These are phyloP conservation scores for Lathronympha strigana DNA, from an alignment of 2,888 invertebrate genomes.

Conservation along the genomic window DNA sequence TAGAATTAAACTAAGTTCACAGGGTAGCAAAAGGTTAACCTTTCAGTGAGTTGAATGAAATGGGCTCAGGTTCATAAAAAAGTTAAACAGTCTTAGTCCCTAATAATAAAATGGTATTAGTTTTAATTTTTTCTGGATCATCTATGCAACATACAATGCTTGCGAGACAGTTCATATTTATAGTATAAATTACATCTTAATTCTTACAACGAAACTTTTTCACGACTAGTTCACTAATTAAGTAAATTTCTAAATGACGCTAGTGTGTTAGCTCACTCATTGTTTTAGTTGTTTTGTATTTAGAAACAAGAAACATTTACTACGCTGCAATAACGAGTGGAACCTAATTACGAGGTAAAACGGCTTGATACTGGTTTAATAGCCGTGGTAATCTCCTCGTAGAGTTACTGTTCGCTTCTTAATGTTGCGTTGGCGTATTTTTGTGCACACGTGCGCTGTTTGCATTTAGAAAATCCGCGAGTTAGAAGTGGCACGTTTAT, in stretches of 20 bases:
- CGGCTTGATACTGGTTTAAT: conserved; percentile 53
- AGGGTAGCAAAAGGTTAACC: no score
- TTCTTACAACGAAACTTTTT: neutral
- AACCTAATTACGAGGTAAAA: conserved; percentile 59
- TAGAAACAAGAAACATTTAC: conserved; percentile 54
- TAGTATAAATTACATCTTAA: neutral
- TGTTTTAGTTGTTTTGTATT: conserved; percentile 50
- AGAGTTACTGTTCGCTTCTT: conserved; percentile 44
- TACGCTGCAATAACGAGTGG: conserved; percentile 53
- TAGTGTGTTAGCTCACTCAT: conserved; percentile 48
- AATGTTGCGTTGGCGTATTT: conserved; percentile 41
- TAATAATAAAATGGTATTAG: no score
- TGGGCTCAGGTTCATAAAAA: no score
- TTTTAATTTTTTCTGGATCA: no score
- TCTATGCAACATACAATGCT: no score
- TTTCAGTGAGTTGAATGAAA: no score
- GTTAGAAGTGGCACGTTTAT: conserved; percentile 12
- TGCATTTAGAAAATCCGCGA: conserved; percentile 2
- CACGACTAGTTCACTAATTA: conserved; percentile 48
- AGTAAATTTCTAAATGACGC: conserved; percentile 48
- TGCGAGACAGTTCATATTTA: no score
- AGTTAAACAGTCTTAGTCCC: no score
- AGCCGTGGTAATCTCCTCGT: conserved; percentile 40
- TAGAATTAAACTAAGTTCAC: no score
- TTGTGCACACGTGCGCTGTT: conserved; percentile 30